phyloP scores from a whole-genome alignment of 2,888 invertebrate genomes.

The Athalia rosae region DNA sequence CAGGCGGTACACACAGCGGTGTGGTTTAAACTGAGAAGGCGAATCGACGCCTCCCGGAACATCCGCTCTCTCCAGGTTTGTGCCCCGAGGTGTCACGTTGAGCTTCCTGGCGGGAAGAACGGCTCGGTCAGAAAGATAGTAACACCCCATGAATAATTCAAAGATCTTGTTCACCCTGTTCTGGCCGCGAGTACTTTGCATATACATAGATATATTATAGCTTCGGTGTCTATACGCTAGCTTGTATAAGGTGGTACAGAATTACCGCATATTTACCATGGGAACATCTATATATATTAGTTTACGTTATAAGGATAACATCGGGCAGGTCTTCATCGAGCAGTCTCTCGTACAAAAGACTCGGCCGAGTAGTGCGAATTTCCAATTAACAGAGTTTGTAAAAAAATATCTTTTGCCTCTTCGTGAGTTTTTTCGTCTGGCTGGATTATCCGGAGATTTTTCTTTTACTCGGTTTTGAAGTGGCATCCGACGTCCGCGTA shows the following conservation, averaged over 20 bases:
- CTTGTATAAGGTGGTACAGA: neutral
- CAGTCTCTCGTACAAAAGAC: no score
- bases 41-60: conserved; percentile 16
- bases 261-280: no score
- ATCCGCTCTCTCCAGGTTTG: conserved; percentile 1
- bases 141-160: conserved; percentile 34
- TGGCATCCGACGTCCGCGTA: no score
- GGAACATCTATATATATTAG: no score
- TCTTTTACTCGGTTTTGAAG: no score
- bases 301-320: no score
- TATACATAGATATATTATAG: neutral
- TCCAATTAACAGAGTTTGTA: no score
- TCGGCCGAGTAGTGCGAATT: no score
- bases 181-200: neutral
- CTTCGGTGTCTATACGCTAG: neutral
- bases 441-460: no score
- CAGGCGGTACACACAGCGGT: neutral
- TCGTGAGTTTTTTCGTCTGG: no score
- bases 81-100: neutral
- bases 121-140: conserved; percentile 5
- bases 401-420: no score
- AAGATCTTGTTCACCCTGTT: neutral
- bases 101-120: neutral
- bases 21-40: neutral
- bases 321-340: no score